Evolutionary conservation across 1,140 invertebrate species (phyloP).

Genomic region (Mya arenaria): DNA sequence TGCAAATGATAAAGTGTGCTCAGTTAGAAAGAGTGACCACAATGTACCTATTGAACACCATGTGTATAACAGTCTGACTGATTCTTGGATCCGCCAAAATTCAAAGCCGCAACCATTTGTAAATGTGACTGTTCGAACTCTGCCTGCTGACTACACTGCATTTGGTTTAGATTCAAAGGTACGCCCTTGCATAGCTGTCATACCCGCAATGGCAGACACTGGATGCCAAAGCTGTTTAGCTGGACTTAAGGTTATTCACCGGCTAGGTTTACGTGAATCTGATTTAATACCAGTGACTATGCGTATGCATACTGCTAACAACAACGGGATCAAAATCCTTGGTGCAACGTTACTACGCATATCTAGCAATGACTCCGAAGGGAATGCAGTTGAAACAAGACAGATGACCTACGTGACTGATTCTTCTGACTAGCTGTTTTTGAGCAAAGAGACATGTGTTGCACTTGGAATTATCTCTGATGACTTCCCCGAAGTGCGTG

Average conservation of each 20-base stretch:
- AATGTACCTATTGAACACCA: slow-evolving; percentile 28
- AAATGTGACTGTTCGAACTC: neutral
- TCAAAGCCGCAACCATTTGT: neutral
- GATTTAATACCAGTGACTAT: slow-evolving; percentile 51
- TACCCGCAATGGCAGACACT: slow-evolving; percentile 43
- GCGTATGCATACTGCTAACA: slow-evolving; percentile 33
- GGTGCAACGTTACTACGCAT: slow-evolving; percentile 30
- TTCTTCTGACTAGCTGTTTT: slow-evolving; percentile 27
- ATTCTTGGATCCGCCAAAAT: slow-evolving; percentile 26
- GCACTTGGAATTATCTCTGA: slow-evolving; percentile 11
- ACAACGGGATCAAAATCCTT: slow-evolving; percentile 25
- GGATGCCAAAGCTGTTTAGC: slow-evolving; percentile 49
- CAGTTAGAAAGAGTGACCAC: slow-evolving; percentile 42
- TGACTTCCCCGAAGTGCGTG: neutral
- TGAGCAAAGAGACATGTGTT: slow-evolving; percentile 29
- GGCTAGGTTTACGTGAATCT: neutral
- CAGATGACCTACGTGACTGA: slow-evolving; percentile 31
- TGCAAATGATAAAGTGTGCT: neutral
- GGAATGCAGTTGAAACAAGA: slow-evolving; percentile 3
- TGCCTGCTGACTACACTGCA: neutral
- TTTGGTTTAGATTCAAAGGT: neutral
- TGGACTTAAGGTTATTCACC: slow-evolving; percentile 1
- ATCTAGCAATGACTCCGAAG: neutral
- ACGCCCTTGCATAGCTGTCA: neutral
- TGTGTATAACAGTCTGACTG: slow-evolving; percentile 26